Evolutionary conservation across 2,888 invertebrate genomes (phyloP).

Genomic region (Beris morrisii): DNA sequence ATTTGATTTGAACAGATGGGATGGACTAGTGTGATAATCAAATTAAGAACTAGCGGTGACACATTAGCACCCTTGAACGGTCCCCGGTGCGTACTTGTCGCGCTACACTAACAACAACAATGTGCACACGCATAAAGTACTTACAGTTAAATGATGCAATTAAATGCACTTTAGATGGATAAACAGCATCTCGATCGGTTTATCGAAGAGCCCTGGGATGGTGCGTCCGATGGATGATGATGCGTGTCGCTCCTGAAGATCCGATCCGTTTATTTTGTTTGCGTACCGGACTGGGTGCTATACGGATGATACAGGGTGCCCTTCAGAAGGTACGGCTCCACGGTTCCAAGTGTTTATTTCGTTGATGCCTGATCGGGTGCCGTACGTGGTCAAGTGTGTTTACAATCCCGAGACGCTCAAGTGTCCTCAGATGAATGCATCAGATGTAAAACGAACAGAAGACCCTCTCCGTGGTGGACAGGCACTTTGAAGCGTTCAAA

Average conservation of each 20-base stretch:
- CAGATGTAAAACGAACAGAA: constrained; percentile 21
- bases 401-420: constrained; percentile 15
- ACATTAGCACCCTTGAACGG: constrained; percentile 28
- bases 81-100: constrained; percentile 16
- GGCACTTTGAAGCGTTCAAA: neutral
- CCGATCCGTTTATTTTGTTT: constrained; percentile 20
- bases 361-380: constrained; percentile 27
- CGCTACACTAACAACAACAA: constrained; percentile 18
- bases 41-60: constrained; percentile 32
- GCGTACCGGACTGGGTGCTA: neutral
- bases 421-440: constrained; percentile 22
- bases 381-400: constrained; percentile 29
- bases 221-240: neutral
- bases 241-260: constrained; percentile 1
- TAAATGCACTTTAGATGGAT: constrained; percentile 31
- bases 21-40: constrained; percentile 23
- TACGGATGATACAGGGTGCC: constrained; percentile 13
- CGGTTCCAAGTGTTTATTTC: constrained; percentile 22
- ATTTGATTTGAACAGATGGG: constrained; percentile 28
- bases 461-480: constrained; percentile 5
- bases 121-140: constrained; percentile 29
- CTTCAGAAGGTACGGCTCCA: constrained; percentile 20
- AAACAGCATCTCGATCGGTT: constrained; percentile 31
- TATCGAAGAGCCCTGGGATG: neutral
- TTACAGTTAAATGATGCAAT: constrained; percentile 31